Base-by-base conservation (phyloP, 2,113 vertebrate species). In the Junco hyemalis region DNA sequence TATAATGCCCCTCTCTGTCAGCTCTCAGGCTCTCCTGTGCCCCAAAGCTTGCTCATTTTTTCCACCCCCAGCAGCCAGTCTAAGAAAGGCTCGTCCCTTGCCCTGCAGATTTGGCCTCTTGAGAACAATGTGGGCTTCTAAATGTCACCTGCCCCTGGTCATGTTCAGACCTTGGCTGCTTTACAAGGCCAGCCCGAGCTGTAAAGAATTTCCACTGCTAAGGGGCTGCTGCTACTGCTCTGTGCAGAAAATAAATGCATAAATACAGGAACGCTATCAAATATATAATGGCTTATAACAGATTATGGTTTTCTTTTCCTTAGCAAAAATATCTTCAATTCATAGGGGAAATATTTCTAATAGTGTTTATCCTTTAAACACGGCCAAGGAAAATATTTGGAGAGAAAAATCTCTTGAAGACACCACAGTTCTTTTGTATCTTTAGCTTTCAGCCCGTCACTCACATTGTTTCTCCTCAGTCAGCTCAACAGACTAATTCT, bases 401-500 rank as follows among this genome's bases (percentile, higher is more conserved):
- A 60, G 81, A 90, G 68, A 68, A 87, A 96, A 92, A 95, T 64
- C 94, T 89, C 84, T 59, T 44, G 81, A 88, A 94, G 91, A 88
- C 57, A 84, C 89, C 51, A 21, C 56, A 44, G 50, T 63, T 70
- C 95, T 92, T 95, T 94, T 96, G 95, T 97, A 86, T 92, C 85
- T 95, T 96, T 25, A 77, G 73, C 92, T 88, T 93, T 96, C 81
- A 95, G 95, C 29, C 93, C 12, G 13, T 44, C 74, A 70, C 83
- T 93, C 82, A 77, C 78, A 87, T 95, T 96, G 93, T 95, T 96
- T 86, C 95, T 87, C 88, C 91, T 94, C 93, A 94, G 84, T 78
- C 92, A 93, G 92, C 93, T 97, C 86, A 93, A 94, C 90, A 84
- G 94, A 64, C 88, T 92, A 96, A 95, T 94, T 95, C 94, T 96